phyloP scores from a whole-genome alignment of 2,797 vertebrate genomes.

The Meda fulgida region DNA sequence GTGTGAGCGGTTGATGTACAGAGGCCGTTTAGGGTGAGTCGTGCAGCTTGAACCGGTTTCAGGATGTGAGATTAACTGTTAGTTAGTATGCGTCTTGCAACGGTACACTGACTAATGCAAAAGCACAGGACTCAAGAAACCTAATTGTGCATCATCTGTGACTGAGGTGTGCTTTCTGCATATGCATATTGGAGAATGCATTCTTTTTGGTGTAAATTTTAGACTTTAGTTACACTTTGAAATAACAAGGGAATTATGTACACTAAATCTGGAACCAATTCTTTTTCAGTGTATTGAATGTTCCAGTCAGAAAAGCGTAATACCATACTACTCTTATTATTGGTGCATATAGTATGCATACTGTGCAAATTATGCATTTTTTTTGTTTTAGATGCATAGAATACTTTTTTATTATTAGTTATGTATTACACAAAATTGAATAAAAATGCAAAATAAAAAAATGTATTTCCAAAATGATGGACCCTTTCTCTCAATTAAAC shows the following conservation, averaged over 20 bases:
- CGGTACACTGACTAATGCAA: constrained; percentile 30
- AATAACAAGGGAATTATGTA: background rate
- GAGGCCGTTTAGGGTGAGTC: constrained; percentile 29
- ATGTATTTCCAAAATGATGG: background rate
- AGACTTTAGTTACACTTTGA: background rate
- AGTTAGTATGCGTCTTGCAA: background rate
- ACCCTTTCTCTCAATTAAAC: background rate
- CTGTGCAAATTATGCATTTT: too few species aligned
- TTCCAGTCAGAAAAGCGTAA: background rate
- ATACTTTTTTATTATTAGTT: background rate
- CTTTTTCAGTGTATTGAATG: background rate
- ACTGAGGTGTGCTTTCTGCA: background rate
- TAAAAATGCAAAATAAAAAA: too few species aligned
- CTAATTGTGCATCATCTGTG: background rate
- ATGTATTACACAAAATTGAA: background rate
- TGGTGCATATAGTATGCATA: background rate
- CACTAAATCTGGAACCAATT: background rate
- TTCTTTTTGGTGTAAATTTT: background rate
- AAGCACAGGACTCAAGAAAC: background rate
- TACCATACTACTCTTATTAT: background rate
- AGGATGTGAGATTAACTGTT: constrained; percentile 42
- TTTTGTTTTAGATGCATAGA: background rate
- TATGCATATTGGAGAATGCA: background rate
- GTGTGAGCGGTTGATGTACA: constrained; percentile 8
- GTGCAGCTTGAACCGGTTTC: constrained; percentile 44